Percentiles rank a stretch among this genome's conserved stretches.
phyloP scores from a whole-genome alignment of 2,797 vertebrate genomes.

The Perdix hodgsoniae region DNA sequence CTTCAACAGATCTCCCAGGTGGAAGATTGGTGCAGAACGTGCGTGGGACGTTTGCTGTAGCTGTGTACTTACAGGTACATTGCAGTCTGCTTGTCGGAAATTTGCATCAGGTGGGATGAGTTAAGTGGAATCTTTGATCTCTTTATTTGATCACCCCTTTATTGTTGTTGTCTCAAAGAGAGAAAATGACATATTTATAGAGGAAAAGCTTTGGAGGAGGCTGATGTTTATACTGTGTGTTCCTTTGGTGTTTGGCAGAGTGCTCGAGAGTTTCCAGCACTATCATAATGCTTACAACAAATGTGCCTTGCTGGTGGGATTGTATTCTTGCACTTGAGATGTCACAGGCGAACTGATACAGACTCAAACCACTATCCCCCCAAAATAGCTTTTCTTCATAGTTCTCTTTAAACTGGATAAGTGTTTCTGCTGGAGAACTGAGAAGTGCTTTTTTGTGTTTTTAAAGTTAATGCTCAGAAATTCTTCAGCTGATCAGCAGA shows the following conservation, averaged over 20 bases:
- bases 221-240: constrained; percentile 20
- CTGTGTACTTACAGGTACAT: neutral
- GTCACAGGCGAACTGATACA: constrained; percentile 38
- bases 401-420: neutral
- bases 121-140: constrained; percentile 13
- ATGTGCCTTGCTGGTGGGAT: neutral
- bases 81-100: neutral
- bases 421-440: neutral
- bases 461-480: constrained; percentile 35
- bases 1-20: neutral
- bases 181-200: neutral
- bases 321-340: neutral
- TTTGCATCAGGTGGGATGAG: neutral
- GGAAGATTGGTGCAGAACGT: neutral
- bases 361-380: neutral
- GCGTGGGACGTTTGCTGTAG: neutral
- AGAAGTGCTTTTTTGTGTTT: constrained; percentile 16
- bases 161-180: neutral
- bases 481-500: constrained; percentile 61
- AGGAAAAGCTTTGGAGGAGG: neutral
- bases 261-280: neutral
- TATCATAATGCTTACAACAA: constrained; percentile 13
- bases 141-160: constrained; percentile 5
- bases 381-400: neutral
- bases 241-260: neutral